Conservation (phyloP, 2,797 vertebrate genomes). For the Alauda arvensis region DNA sequence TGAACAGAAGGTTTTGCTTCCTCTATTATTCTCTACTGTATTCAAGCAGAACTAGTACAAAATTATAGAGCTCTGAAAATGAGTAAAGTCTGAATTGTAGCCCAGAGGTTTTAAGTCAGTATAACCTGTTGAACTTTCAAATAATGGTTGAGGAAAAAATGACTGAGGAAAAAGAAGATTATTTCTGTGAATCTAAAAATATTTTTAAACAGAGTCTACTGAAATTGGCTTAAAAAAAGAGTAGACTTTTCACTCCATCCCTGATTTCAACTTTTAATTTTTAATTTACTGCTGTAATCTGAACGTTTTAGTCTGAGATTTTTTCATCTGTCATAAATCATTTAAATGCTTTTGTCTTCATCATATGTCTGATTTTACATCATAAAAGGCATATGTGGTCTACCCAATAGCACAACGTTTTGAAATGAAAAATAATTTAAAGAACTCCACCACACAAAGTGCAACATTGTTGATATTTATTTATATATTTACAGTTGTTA, state of each 20-base stretch:
- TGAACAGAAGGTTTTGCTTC: not conserved
- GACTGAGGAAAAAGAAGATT: not conserved
- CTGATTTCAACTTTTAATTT: not conserved
- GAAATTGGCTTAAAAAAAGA: not conserved
- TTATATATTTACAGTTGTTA: not conserved
- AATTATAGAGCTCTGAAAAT: not conserved
- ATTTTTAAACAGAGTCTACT: not conserved
- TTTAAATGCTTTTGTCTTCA: not conserved
- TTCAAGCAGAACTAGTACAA: not conserved
- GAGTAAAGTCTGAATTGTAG: not conserved
- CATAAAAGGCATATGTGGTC: not conserved
- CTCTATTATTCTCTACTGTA: not conserved
- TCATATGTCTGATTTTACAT: not conserved
- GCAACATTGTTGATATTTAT: not conserved
- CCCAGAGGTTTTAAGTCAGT: not conserved
- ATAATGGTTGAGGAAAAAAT: not conserved
- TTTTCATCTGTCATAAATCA: not conserved
- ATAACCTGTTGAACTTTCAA: not conserved
- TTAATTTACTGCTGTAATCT: not conserved
- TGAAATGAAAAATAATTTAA: not conserved
- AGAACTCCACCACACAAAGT: fast-evolving
- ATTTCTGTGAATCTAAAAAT: not conserved
- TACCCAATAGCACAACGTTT: not conserved
- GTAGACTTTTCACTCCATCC: not conserved
- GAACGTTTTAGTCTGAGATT: not conserved